Evolutionary conservation across 2,888 invertebrate species (phyloP).

Genomic region (Drosophila tanythrix): DNA sequence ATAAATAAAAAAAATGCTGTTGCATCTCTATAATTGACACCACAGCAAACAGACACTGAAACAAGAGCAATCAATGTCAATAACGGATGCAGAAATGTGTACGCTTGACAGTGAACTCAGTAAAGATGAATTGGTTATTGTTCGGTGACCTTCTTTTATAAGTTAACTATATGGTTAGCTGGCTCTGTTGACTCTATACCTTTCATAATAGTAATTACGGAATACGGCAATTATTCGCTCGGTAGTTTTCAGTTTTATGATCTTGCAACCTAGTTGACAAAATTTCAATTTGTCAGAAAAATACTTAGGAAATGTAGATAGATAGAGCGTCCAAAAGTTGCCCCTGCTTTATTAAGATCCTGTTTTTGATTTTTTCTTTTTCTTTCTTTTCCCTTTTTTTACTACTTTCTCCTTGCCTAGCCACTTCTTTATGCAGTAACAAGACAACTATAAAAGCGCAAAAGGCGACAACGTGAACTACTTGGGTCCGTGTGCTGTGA

Average conservation of each 20-base stretch:
- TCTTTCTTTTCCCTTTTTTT: conserved; percentile 40
- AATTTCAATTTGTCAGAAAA: background rate
- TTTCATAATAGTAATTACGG: background rate
- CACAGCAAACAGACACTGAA: background rate
- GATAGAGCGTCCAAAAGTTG: background rate
- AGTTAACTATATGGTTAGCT: background rate
- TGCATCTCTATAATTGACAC: background rate
- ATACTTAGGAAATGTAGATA: background rate
- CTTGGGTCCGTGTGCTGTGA: background rate
- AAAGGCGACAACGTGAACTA: conserved; percentile 36
- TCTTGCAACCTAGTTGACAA: background rate
- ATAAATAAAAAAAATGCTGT: background rate
- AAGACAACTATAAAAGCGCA: conserved; percentile 73
- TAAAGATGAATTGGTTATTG: background rate
- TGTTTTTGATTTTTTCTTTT: background rate
- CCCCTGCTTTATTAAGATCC: background rate
- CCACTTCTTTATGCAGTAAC: conserved; percentile 57
- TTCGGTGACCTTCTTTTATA: background rate
- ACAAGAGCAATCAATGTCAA: background rate
- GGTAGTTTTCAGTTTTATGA: background rate
- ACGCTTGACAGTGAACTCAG: background rate
- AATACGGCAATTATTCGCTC: background rate
- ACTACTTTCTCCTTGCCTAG: conserved; percentile 38
- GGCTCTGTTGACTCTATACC: background rate
- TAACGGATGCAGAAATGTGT: background rate